phyloP scores from a whole-genome alignment of 2,888 invertebrate genomes.

The Bombyx huttoni region DNA sequence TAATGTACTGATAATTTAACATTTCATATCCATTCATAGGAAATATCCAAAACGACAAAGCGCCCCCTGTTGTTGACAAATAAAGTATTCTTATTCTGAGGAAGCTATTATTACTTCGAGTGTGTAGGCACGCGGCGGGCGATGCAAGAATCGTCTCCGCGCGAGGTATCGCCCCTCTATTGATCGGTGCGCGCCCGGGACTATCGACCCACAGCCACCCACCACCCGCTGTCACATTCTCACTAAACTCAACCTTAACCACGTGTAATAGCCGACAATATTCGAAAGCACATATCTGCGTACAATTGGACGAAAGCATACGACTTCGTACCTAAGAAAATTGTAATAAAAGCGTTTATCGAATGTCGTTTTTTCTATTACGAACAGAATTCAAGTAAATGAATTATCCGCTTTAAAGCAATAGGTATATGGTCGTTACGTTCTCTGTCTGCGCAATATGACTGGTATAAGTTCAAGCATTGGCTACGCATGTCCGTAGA shows the following conservation, averaged over 20 bases:
- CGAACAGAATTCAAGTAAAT: conserved; percentile 25
- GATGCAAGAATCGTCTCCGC: conserved; percentile 23
- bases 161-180: conserved; percentile 41
- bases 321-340: conserved; percentile 51
- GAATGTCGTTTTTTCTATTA: conserved; percentile 26
- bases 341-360: conserved; percentile 43
- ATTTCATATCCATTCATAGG: too few species aligned
- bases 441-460: conserved; percentile 30
- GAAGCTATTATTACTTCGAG: conserved; percentile 30
- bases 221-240: conserved; percentile 20
- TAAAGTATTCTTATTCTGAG: conserved; percentile 24
- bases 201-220: conserved; percentile 59
- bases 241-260: conserved; percentile 51
- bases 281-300: conserved; percentile 14
- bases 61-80: conserved; percentile 14
- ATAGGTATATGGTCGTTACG: conserved; percentile 42
- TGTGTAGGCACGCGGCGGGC: conserved; percentile 40
- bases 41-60: neutral
- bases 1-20: too few species aligned
- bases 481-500: conserved; percentile 62
- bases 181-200: conserved; percentile 51
- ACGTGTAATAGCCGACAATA: conserved; percentile 24
- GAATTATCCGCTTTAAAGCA: conserved; percentile 53
- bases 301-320: conserved; percentile 19
- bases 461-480: conserved; percentile 32